phyloP scores from a whole-genome alignment of 2,888 invertebrate genomes.

The Epirrhoe tristata region DNA sequence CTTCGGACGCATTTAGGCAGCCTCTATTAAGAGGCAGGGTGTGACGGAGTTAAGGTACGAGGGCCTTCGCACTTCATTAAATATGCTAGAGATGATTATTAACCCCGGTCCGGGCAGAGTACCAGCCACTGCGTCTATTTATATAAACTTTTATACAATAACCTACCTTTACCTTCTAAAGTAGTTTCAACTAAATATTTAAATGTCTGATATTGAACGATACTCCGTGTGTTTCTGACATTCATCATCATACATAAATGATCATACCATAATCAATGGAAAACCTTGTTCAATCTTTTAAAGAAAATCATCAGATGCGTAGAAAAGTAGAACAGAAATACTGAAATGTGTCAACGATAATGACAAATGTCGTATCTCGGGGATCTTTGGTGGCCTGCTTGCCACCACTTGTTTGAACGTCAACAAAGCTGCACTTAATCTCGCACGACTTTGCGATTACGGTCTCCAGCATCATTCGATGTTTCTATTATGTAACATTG shows the following conservation, averaged over 20 bases:
- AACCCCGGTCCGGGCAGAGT: neutral
- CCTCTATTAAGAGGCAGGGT: neutral
- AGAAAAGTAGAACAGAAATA: neutral
- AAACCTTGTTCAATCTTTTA: too few relatives aligned
- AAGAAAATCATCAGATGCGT: too few relatives aligned
- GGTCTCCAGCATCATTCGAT: neutral
- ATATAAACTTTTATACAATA: neutral
- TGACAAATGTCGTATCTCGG: neutral
- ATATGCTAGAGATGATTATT: constrained; percentile 15
- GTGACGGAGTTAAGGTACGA: constrained; percentile 9
- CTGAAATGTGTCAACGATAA: neutral
- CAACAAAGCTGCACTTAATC: neutral
- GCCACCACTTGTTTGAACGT: constrained; percentile 1
- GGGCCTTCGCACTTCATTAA: constrained; percentile 19
- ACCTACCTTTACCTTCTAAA: neutral
- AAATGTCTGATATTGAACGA: too few relatives aligned
- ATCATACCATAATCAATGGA: too few relatives aligned
- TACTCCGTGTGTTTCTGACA: too few relatives aligned
- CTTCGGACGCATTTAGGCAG: constrained; percentile 16
- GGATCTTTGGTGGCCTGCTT: neutral
- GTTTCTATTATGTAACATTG: neutral
- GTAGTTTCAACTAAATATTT: too few relatives aligned
- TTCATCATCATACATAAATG: too few relatives aligned
- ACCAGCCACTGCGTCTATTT: neutral
- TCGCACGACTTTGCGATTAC: neutral